These are phyloP conservation scores for Drosophila parvula DNA, from an alignment of 1,140 invertebrate species.

Conservation along the genomic window DNA sequence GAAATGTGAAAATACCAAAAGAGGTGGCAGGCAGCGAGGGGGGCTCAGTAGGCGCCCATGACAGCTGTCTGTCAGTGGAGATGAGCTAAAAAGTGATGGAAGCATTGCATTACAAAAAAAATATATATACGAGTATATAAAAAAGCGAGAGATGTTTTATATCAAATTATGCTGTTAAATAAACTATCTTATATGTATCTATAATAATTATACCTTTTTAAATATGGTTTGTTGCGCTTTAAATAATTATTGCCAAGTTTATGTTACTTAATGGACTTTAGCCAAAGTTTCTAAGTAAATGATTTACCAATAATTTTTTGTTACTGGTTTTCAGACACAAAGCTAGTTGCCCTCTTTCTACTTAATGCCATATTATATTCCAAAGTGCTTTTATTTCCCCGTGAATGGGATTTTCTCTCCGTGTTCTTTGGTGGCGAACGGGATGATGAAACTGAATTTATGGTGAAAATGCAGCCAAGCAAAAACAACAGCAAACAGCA, in stretches of 20 bases:
- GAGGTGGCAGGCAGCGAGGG: constrained; percentile 1
- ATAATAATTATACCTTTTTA: too few species aligned
- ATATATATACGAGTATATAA: neutral
- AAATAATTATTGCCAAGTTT: neutral
- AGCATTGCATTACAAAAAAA: constrained; percentile 26
- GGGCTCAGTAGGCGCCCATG: constrained; percentile 46
- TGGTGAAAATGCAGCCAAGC: constrained; percentile 78
- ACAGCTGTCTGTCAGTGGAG: constrained; percentile 68
- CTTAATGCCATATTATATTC: too few species aligned
- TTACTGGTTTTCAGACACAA: neutral
- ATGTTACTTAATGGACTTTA: too few species aligned
- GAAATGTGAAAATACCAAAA: constrained; percentile 9
- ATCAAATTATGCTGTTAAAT: too few species aligned
- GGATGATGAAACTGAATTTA: constrained; percentile 80
- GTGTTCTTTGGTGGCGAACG: constrained; percentile 17
- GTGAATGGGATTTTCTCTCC: neutral
- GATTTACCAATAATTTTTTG: neutral
- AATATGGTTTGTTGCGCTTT: too few species aligned
- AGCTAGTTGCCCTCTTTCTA: too few species aligned
- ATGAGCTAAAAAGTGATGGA: constrained; percentile 40
- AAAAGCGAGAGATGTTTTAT: neutral
- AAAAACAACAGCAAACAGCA: constrained; percentile 62
- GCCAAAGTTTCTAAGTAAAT: neutral
- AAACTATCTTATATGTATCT: too few species aligned
- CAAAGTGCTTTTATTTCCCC: too few species aligned